These are phyloP conservation scores for Ptilonorhynchus violaceus DNA, from an alignment of 2,113 vertebrate species.

Conservation along the genomic window DNA sequence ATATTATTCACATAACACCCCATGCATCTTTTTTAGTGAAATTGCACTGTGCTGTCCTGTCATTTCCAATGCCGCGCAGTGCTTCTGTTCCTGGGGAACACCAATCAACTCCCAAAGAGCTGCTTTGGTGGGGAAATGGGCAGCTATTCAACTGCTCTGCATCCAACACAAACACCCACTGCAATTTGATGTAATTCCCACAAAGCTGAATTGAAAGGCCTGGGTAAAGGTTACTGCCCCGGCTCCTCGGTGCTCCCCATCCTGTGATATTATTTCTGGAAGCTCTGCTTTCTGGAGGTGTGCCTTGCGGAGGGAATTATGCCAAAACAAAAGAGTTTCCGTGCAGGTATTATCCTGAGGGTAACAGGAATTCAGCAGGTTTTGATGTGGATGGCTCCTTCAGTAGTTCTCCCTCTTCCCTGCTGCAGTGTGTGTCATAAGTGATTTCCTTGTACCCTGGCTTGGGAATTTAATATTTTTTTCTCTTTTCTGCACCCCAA, in stretches of 20 bases:
- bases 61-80: neutral
- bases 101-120: constrained; percentile 27
- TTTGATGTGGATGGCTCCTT: neutral
- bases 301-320: neutral
- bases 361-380: neutral
- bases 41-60: constrained; percentile 2
- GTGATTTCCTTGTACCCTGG: neutral
- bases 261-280: neutral
- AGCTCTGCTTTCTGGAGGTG: neutral
- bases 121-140: constrained; percentile 20
- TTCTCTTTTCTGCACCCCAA: fast-evolving
- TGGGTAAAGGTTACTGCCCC: neutral
- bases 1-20: neutral
- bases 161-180: neutral
- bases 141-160: neutral
- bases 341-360: neutral
- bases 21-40: neutral
- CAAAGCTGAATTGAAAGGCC: neutral
- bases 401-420: neutral
- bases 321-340: neutral
- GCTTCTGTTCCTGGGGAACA: constrained; percentile 32
- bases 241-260: fast-evolving
- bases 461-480: neutral
- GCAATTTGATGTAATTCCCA: neutral
- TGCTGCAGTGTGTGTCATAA: neutral